A percentile compares a stretch with the other conserved stretches of the same genome.
Conservation (phyloP, 2,888 invertebrate species). For the Oligia fasciuncula region DNA sequence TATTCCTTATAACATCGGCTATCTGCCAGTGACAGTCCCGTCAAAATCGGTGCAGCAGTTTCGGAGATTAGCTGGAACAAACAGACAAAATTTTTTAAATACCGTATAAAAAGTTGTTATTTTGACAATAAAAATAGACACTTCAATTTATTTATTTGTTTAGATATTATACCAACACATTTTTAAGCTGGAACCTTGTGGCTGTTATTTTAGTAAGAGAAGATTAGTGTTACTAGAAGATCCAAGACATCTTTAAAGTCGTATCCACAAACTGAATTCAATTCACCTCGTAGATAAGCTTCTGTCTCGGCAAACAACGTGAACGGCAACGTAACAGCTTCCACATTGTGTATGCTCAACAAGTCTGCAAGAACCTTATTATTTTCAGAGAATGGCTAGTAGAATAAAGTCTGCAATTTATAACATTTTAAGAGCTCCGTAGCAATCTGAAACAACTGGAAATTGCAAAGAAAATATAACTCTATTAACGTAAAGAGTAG, state of each 20-base stretch:
- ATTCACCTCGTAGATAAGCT: constrained; percentile 44
- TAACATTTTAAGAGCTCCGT: constrained; percentile 25
- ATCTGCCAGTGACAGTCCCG: no score
- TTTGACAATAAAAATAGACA: not conserved
- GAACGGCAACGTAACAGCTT: constrained; percentile 31
- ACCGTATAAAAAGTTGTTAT: not conserved
- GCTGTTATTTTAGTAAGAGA: not conserved
- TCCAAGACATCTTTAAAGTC: constrained; percentile 8
- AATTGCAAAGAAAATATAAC: not conserved
- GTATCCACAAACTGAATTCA: constrained; percentile 42
- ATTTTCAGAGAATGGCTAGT: constrained; percentile 37
- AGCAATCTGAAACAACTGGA: not conserved
- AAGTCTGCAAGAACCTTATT: constrained; percentile 42
- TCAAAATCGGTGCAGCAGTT: no score
- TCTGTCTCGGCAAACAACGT: constrained; percentile 46
- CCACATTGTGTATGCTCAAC: constrained; percentile 48
- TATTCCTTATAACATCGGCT: no score
- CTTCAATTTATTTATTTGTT: no score
- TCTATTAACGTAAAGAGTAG: no score
- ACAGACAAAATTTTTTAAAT: not conserved
- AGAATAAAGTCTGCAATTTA: constrained; percentile 30
- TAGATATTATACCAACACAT: no score
- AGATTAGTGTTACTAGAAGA: constrained; percentile 2
- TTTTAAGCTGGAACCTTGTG: not conserved
- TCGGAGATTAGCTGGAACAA: not conserved